A percentile compares a stretch with the other conserved stretches of the same genome.
Conservation (phyloP, 1,140 invertebrate genomes). For the Pseudachorutes palmiensis region DNA sequence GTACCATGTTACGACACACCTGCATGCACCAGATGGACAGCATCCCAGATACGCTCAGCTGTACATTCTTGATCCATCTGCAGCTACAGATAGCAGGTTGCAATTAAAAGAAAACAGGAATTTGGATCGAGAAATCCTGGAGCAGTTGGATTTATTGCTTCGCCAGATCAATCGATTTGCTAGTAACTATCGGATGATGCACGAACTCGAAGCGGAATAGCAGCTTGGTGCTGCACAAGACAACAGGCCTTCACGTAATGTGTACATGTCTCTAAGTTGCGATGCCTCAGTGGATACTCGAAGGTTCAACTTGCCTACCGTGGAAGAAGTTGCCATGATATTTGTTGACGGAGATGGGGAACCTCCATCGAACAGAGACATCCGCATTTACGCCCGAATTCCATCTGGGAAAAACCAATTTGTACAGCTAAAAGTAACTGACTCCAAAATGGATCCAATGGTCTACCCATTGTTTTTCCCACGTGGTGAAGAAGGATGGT, state of each 20-base stretch:
- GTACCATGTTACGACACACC: conserved; percentile 35
- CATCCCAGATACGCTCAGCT: conserved; percentile 25
- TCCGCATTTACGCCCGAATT: conserved; percentile 11
- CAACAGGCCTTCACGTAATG: conserved; percentile 24
- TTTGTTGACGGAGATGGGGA: conserved; percentile 26
- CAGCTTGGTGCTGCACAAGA: background rate
- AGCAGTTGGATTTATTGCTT: conserved; percentile 3
- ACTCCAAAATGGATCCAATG: conserved; percentile 42
- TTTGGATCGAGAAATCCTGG: background rate
- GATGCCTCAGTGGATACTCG: conserved; percentile 24
- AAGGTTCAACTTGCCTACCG: conserved; percentile 11
- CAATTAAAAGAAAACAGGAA: background rate
- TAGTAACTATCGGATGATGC: conserved; percentile 19
- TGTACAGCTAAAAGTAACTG: background rate
- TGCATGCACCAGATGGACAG: conserved; percentile 12
- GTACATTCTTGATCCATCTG: conserved; percentile 19
- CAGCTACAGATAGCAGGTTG: background rate
- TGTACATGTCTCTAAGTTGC: conserved; percentile 14
- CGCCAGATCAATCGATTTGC: conserved; percentile 17
- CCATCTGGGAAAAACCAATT: background rate
- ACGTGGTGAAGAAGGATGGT: no score
- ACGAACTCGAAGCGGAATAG: conserved; percentile 12
- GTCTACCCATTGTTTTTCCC: conserved; percentile 47
- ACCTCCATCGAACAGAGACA: conserved; percentile 24
- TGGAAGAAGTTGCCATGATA: conserved; percentile 29